Base-by-base conservation (phyloP, 2,888 invertebrate genomes). In the Coelogynopora nodosa region DNA sequence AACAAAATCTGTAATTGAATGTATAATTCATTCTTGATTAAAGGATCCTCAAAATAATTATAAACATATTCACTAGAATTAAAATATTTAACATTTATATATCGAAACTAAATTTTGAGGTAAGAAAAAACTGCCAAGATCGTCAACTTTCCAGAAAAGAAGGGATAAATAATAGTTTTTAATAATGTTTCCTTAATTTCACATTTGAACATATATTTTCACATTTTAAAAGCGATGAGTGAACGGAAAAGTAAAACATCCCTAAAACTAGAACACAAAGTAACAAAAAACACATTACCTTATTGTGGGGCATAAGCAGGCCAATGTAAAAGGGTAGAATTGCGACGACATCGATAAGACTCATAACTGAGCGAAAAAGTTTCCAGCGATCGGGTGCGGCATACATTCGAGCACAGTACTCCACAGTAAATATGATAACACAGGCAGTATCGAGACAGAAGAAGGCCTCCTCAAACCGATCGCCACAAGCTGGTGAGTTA, bases 391-490 rank as follows among this genome's bases (percentile, higher is more conserved):
- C 96, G 30, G 98, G 98, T n/a, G 98, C 98, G 13, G 98, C 98
- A 93, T 97, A 98, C 90, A 99, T 94, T 87, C 94, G 90, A 89
- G 98, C 93, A 89, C 98, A 93, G 92, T 99, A 99, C 93, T 99
- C 98, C 81, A 97, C 97, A 26, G 98, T 98, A 93, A 99, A 99
- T 89, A 99, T 99, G 96, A 99, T 98, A 89, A 99, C 99, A 93
- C 99, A 99, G 88, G 99, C 99, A 28, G 99, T 99, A 93, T 99
- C 97, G 93, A 99, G 93, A 93, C 98, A 99, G 94, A 99, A 99
- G 94, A 98, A 98, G 89, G 97, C 90, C 29, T 90, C 88, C 93
- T 97, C 96, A 93, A 97, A 99, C 88, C 97, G 94, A 92, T 98
- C 98, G 86, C 99, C 99, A 92, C 98, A 99, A 2, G 97, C 95